These are phyloP conservation scores for Thaumatotibia leucotreta DNA, from an alignment of 1,140 invertebrate species.

Conservation along the genomic window DNA sequence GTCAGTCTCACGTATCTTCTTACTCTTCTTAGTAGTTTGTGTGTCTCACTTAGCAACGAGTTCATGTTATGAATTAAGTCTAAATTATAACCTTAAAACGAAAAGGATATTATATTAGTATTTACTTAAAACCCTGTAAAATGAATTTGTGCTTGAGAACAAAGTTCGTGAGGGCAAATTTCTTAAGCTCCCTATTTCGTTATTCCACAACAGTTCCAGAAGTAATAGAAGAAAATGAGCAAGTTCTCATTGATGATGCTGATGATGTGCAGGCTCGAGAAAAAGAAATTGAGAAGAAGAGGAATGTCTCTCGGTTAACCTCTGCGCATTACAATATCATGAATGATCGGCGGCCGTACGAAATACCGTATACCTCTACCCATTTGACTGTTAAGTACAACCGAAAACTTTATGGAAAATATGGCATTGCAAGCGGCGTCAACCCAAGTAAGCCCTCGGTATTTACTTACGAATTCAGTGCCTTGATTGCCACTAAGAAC, in stretches of 20 bases:
- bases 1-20: too few species aligned
- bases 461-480: too few species aligned
- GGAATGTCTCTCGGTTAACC: slow-evolving; percentile 55
- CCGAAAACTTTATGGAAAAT: slow-evolving; percentile 65
- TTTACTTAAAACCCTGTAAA: slow-evolving; percentile 12
- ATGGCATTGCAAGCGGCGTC: slow-evolving; percentile 58
- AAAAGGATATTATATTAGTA: slow-evolving; percentile 20
- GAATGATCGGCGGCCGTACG: slow-evolving; percentile 51
- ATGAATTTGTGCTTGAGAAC: slow-evolving; percentile 57
- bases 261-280: slow-evolving; percentile 52
- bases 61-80: too few species aligned
- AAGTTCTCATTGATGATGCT: slow-evolving; percentile 52
- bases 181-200: slow-evolving; percentile 38
- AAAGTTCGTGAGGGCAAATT: slow-evolving; percentile 34
- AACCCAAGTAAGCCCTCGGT: slow-evolving; percentile 57
- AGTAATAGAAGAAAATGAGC: slow-evolving; percentile 47
- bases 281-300: slow-evolving; percentile 55
- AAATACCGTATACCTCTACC: slow-evolving; percentile 38
- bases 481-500: too few species aligned
- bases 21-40: too few species aligned
- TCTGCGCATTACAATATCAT: slow-evolving; percentile 49
- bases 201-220: slow-evolving; percentile 47
- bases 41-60: too few species aligned
- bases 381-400: slow-evolving; percentile 68
- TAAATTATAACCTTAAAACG: slow-evolving; percentile 15